Percentiles rank a stretch among this genome's conserved stretches.
Evolutionary conservation across 1,140 invertebrate species (phyloP).

Genomic region (Nebria ingens): DNA sequence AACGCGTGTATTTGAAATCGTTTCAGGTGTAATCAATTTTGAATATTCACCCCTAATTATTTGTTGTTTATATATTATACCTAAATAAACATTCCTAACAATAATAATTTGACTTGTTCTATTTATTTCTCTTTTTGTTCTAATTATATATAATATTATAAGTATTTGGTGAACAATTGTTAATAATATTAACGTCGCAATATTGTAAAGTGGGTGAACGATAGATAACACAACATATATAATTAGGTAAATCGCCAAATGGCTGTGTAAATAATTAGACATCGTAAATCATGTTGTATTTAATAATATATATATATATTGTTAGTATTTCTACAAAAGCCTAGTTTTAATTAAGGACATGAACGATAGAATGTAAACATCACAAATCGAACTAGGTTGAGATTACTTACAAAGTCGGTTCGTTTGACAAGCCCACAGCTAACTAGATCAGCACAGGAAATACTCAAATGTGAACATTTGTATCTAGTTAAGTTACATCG

Average conservation of each 20-base stretch:
- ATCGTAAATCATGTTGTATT: not conserved
- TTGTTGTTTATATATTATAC: no score
- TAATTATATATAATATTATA: not conserved
- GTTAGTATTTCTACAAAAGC: not conserved
- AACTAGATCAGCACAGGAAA: not conserved
- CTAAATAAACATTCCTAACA: no score
- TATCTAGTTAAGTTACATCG: not conserved
- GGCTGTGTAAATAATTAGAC: not conserved
- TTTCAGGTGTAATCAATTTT: no score
- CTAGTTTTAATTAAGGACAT: not conserved
- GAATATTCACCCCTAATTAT: no score
- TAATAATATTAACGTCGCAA: not conserved
- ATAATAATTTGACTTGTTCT: no score
- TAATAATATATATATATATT: not conserved
- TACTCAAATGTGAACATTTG: not conserved
- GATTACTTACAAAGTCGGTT: not conserved
- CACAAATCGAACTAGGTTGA: not conserved
- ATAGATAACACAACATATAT: not conserved
- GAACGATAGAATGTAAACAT: not conserved
- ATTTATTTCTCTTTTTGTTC: not conserved
- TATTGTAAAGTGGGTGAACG: not conserved
- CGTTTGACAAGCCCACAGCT: not conserved
- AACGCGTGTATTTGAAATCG: no score
- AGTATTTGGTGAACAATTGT: no score
- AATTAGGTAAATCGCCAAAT: not conserved